Conservation (phyloP, 2,888 invertebrate species). For the Hyposoter dolosus region DNA sequence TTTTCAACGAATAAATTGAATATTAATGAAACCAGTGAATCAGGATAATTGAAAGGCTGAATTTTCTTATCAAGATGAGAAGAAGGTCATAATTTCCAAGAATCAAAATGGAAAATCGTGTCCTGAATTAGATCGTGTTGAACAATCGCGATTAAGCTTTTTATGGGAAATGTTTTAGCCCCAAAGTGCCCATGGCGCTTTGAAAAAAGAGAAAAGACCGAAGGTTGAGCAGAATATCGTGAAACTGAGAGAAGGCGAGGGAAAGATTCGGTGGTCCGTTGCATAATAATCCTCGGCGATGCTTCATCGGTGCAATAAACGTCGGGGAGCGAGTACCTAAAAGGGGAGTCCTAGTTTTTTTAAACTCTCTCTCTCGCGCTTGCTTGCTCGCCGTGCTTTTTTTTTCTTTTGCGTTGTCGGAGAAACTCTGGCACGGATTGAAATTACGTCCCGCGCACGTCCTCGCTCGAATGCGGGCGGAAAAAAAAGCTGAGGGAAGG, state of each 20-base stretch:
- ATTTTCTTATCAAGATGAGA: not conserved
- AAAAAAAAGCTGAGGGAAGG: conserved; percentile 43
- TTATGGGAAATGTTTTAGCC: conserved; percentile 57
- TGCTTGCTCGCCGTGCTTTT: conserved; percentile 38
- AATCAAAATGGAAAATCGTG: conserved; percentile 41
- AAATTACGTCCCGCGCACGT: conserved; percentile 63
- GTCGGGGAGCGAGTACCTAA: conserved; percentile 64
- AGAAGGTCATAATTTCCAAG: conserved; percentile 4
- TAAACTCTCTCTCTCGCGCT: conserved; percentile 21
- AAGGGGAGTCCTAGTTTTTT: conserved; percentile 37
- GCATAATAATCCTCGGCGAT: conserved; percentile 76
- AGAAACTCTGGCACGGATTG: conserved; percentile 59
- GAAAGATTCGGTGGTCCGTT: conserved; percentile 57
- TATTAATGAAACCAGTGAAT: too few species aligned
- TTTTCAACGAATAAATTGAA: not conserved
- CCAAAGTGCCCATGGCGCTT: conserved; percentile 11
- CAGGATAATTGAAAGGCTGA: too few species aligned
- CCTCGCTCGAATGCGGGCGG: conserved; percentile 16
- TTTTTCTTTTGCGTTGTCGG: conserved; percentile 38
- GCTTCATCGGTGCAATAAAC: conserved; percentile 78
- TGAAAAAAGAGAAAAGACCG: conserved; percentile 43
- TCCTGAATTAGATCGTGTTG: conserved; percentile 54
- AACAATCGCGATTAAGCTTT: conserved; percentile 69
- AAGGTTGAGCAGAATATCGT: conserved; percentile 25
- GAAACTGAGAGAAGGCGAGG: conserved; percentile 30